These are phyloP conservation scores for Ictalurus punctatus DNA, from an alignment of 2,113 vertebrate genomes.

Conservation along the genomic window DNA sequence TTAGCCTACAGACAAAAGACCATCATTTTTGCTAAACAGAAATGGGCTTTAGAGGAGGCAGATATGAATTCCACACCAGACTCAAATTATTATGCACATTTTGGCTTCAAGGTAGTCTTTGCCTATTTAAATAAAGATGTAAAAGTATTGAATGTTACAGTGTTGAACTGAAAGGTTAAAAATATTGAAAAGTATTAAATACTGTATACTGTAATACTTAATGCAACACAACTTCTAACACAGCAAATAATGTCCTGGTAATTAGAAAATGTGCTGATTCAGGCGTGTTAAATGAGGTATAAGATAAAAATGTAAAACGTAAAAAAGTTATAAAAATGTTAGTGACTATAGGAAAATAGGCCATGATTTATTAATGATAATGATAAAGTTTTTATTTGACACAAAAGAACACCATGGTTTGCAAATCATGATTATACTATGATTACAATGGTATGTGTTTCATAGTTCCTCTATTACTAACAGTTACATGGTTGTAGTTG, in stretches of 20 bases:
- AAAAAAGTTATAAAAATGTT: no score
- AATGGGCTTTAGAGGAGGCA: not conserved
- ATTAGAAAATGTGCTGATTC: not conserved
- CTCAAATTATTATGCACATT: not conserved
- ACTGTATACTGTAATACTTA: not conserved
- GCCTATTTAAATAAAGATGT: not conserved
- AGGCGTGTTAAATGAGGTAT: not conserved
- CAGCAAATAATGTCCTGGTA: not conserved
- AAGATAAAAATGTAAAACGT: not conserved
- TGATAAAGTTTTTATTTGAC: not conserved
- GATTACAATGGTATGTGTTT: not conserved
- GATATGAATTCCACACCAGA: not conserved
- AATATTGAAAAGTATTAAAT: not conserved
- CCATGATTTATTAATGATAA: not conserved
- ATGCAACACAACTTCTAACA: not conserved
- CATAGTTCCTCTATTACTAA: not conserved
- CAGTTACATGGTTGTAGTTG: not conserved
- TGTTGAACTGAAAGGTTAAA: not conserved
- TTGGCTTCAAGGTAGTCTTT: not conserved
- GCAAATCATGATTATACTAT: not conserved
- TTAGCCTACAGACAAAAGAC: not conserved
- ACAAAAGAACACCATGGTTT: not conserved
- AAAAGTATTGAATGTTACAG: not conserved
- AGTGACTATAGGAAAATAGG: not conserved
- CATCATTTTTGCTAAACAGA: not conserved